Base-by-base conservation (phyloP, 2,113 vertebrate species). In the Gyps fulvus region DNA sequence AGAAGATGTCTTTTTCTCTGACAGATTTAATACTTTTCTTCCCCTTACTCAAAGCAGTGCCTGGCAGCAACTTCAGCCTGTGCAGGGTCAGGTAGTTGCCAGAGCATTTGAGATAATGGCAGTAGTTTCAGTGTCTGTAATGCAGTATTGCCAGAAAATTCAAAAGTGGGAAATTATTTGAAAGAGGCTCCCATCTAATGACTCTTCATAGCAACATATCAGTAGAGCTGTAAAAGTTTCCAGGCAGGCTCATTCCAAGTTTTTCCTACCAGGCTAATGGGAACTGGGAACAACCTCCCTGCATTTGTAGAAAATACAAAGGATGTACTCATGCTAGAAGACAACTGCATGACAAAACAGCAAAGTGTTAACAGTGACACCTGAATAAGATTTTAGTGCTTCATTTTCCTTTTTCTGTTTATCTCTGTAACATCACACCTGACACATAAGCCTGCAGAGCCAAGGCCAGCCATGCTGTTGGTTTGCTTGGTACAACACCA, bases 61-160 rank as follows among this genome's bases (percentile, higher is more conserved):
- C 73, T 20, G 31, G 36, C 49, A 89, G 57, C 62, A 47, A 8
- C 66, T n/a, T 83, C 54, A 32, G 43, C n/a, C 49, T 13, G 8
- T 6, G 49, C 69, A 8, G 52, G 0, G 3, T 29, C 73, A 40
- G 34, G 49, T 5, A 23, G 43, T 3, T 50, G 38, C 3, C 0
- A 3, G 13, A 38, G 14, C 57, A 50, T 54, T 11, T 2, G 2
- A 50, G 74, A 23, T 7, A 66, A 36, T 1, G 0, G 69, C 38
- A 47, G 50, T 18, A 16, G 10, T 27, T 36, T 14, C 82, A 81
- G 54, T 6, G 17, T 19, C 57, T 20, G 16, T 15, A 50, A 67
- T 47, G 78, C 83, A 50, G 25, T 13, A 58, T 6, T n/a, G 26
- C 42, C 7, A 13, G 76, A 50, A 83, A 70, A 76, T 47, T 49